These are phyloP conservation scores for Uropsilus gracilis DNA, from an alignment of 2,113 vertebrate genomes.

Conservation along the genomic window DNA sequence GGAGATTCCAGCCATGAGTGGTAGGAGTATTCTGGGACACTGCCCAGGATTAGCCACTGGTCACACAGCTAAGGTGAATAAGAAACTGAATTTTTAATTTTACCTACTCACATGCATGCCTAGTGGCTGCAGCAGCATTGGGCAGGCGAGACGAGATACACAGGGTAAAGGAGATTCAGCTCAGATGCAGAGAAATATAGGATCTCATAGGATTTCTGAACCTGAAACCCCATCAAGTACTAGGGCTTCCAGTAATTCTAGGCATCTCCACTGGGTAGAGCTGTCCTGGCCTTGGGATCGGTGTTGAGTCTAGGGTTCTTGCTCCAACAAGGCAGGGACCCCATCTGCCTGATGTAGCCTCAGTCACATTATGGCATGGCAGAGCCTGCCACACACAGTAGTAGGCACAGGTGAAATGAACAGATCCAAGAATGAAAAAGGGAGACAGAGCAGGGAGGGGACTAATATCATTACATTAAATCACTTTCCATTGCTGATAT, in stretches of 20 bases:
- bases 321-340: background rate
- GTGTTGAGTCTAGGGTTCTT: too few species aligned
- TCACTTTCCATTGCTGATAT: background rate
- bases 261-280: too few species aligned
- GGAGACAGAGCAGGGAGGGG: background rate
- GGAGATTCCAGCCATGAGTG: background rate
- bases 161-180: background rate
- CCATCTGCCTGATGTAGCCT: background rate
- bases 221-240: background rate
- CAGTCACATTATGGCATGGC: background rate
- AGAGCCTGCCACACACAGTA: background rate
- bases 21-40: background rate
- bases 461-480: accelerated
- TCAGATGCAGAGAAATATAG: background rate
- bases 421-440: background rate
- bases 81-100: background rate
- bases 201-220: background rate
- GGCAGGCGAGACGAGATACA: background rate
- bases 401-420: background rate
- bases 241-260: background rate
- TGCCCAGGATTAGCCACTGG: accelerated
- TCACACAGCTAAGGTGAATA: background rate
- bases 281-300: too few species aligned
- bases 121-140: background rate
- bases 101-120: background rate